phyloP scores from a whole-genome alignment of 2,888 invertebrate species.

The Calameuta pallipes region DNA sequence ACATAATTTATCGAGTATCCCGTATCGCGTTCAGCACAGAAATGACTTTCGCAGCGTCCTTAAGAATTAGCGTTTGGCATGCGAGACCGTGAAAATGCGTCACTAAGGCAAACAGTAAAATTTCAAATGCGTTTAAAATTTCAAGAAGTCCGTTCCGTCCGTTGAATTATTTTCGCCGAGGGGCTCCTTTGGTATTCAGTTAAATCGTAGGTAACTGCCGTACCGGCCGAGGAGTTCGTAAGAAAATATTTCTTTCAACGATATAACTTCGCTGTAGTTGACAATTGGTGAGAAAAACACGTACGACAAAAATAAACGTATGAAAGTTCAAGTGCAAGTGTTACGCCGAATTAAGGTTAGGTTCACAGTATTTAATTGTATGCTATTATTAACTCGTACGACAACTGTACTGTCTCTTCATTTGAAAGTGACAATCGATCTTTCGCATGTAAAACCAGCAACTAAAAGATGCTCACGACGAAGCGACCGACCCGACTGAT shows the following conservation, averaged over 20 bases:
- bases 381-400: neutral
- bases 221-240: neutral
- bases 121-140: constrained; percentile 28
- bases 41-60: neutral
- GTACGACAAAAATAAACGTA: neutral
- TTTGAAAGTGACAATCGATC: neutral
- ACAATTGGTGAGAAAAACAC: neutral
- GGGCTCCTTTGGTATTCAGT: neutral
- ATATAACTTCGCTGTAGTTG: neutral
- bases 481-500: constrained; percentile 7
- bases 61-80: neutral
- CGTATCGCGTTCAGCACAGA: neutral
- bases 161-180: neutral
- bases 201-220: neutral
- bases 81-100: neutral
- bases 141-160: neutral
- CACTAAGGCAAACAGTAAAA: constrained; percentile 32
- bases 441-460: neutral
- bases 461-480: neutral
- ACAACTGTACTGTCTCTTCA: neutral
- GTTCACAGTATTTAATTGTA: neutral
- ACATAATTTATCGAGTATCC: neutral
- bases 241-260: neutral
- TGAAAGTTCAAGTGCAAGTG: neutral
- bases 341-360: neutral